Base-by-base conservation (phyloP, 2,888 invertebrate species). In the Drosophila neoperkinsi region DNA sequence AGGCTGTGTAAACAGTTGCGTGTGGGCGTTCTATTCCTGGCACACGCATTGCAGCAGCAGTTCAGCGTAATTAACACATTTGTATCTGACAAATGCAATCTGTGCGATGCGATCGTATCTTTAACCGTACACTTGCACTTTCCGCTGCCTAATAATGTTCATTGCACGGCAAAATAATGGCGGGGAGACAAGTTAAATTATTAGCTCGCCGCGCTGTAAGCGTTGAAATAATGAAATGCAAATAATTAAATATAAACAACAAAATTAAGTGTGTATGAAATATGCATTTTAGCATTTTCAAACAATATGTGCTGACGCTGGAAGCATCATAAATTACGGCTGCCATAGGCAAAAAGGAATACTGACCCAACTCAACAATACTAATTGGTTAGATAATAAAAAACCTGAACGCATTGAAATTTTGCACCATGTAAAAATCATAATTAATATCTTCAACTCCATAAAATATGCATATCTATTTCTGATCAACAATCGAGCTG, bases 11-110 rank as follows among this genome's bases (percentile, higher is more conserved):
- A 86, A 83, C 87, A 66, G 59, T 72, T 84, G 85, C 88, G 85
- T 84, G 85, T 90, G 85, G 85, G 91, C 82, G 90, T 81, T 90
- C 90, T 85, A 90, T 85, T 90, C 91, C 90, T 85, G 91, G 88
- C 73, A 57, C 84, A 89, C 84, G 88, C 91, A 89, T 63, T 38
- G 81, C 58, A 38, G 25, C 46, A 46, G 21, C 67, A 56, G 56
- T 56, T 78, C 82, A 78, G 65, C 68, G 88, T 91, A 85, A 85
- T 85, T 85, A 85, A 85, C 85, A 85, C 85, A 90, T 86, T 90
- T 86, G 91, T 90, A 90, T 86, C 85, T 86, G 85, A 90, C 85
- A 90, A 90, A 90, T 87, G 90, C 77, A 84, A 84, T 79, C 60
- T 87, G 89, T 62, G 68, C 31, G 43, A 73, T 53, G 68, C 31